A percentile compares a stretch with the other conserved stretches of the same genome.
These are phyloP conservation scores for Thrips palmi DNA, from an alignment of 1,140 invertebrate species.

Conservation along the genomic window DNA sequence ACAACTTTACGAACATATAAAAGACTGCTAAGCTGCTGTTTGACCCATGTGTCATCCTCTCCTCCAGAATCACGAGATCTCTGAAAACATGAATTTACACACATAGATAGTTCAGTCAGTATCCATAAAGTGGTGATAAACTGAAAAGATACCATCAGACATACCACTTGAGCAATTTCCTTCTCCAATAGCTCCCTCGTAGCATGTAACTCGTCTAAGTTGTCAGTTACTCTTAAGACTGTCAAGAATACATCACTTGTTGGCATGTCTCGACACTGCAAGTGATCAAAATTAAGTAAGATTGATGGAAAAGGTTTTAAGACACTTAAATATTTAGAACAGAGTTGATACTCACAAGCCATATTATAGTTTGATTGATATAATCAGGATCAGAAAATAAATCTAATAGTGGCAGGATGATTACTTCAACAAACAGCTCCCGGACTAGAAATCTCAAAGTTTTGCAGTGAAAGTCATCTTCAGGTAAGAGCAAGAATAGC, in stretches of 20 bases:
- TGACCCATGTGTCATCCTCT: conserved; percentile 62
- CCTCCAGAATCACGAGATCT: conserved; percentile 67
- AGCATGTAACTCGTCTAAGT: conserved; percentile 59
- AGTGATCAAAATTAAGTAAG: conserved; percentile 15
- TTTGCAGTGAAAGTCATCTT: conserved; percentile 70
- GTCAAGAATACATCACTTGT: conserved; percentile 68
- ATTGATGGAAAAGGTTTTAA: neutral
- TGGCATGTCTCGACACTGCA: conserved; percentile 55
- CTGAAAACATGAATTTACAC: conserved; percentile 21
- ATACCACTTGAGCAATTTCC: conserved; percentile 56
- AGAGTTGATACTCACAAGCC: conserved; percentile 50
- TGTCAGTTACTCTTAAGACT: conserved; percentile 56
- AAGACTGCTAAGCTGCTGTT: conserved; percentile 77
- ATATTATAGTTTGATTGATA: conserved; percentile 80
- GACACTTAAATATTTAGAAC: neutral
- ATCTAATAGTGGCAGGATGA: conserved; percentile 62
- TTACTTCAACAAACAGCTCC: conserved; percentile 61
- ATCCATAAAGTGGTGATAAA: no score
- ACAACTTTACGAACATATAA: conserved; percentile 61
- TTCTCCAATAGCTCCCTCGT: conserved; percentile 57
- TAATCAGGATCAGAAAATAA: conserved; percentile 84
- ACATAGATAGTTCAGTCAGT: conserved; percentile 6
- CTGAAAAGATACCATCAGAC: no score
- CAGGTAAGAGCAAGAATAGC: conserved; percentile 65
- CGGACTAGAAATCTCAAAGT: conserved; percentile 56